Conservation (phyloP, 1,140 invertebrate genomes). For the Pseudomyrmex concolor region DNA sequence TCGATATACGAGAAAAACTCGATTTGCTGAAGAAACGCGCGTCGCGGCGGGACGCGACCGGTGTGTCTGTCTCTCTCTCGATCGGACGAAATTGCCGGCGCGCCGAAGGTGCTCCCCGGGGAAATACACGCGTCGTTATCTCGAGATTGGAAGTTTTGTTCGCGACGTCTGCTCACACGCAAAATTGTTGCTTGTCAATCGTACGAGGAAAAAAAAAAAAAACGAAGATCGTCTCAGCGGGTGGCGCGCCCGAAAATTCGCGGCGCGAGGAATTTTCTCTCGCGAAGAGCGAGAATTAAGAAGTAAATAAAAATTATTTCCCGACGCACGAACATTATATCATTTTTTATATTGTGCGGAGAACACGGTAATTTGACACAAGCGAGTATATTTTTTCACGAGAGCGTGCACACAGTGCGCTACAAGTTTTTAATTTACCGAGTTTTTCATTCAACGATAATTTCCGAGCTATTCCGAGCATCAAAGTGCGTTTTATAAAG, state of each 20-base stretch:
- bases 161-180: conserved; percentile 16
- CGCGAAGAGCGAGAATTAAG: conserved; percentile 6
- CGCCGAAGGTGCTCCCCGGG: conserved; percentile 29
- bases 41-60: conserved; percentile 28
- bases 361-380: background rate
- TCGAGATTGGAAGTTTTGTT: conserved; percentile 54
- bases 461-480: too few relatives aligned
- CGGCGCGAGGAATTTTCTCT: background rate
- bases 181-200: conserved; percentile 21
- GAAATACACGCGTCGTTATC: conserved; percentile 68
- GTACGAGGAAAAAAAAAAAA: background rate
- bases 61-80: conserved; percentile 60
- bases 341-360: background rate
- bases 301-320: background rate
- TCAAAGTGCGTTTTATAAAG: background rate
- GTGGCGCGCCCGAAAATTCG: background rate
- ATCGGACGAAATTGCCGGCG: conserved; percentile 63
- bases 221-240: background rate
- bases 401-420: background rate
- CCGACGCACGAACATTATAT: background rate
- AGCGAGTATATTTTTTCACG: background rate
- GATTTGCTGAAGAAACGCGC: conserved; percentile 53
- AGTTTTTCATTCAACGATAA: background rate
- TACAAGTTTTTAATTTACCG: background rate
- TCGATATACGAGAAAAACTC: conserved; percentile 23